phyloP scores from a whole-genome alignment of 2,888 invertebrate genomes.

The Lasioglossum figueresi region DNA sequence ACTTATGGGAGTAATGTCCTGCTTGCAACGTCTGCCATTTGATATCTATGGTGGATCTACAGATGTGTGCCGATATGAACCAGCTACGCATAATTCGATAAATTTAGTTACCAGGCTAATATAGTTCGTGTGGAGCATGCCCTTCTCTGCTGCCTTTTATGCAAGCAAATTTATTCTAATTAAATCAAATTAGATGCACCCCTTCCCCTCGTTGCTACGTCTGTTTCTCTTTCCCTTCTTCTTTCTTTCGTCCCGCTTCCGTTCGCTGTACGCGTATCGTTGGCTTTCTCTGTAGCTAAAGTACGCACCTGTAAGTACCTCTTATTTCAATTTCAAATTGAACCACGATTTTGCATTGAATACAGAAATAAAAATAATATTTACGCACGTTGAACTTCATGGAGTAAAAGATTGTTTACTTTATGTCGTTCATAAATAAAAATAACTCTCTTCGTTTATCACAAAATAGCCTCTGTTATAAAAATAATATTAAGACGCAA shows the following conservation, averaged over 20 bases:
- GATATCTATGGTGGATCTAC: not conserved
- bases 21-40: not conserved
- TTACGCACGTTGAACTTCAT: not conserved
- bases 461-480: not conserved
- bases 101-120: slow-evolving; percentile 82
- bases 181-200: slow-evolving; percentile 82
- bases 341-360: not conserved
- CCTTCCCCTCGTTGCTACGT: slow-evolving; percentile 51
- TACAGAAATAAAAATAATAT: not conserved
- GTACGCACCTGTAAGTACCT: not conserved
- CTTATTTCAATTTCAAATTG: not conserved
- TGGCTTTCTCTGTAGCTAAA: slow-evolving; percentile 9
- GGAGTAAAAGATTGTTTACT: not conserved
- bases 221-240: slow-evolving; percentile 37
- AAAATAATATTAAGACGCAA: not conserved
- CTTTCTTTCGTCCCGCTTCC: slow-evolving; percentile 16
- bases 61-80: slow-evolving; percentile 30
- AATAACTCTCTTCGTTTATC: not conserved
- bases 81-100: slow-evolving; percentile 80
- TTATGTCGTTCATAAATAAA: not conserved
- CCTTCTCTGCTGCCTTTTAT: slow-evolving; percentile 69
- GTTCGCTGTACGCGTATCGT: not conserved
- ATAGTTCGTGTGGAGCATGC: slow-evolving; percentile 76
- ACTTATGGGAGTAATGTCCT: not conserved
- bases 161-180: slow-evolving; percentile 81